These are phyloP conservation scores for Muscicapa adusta DNA, from an alignment of 2,113 vertebrate species.

Conservation along the genomic window DNA sequence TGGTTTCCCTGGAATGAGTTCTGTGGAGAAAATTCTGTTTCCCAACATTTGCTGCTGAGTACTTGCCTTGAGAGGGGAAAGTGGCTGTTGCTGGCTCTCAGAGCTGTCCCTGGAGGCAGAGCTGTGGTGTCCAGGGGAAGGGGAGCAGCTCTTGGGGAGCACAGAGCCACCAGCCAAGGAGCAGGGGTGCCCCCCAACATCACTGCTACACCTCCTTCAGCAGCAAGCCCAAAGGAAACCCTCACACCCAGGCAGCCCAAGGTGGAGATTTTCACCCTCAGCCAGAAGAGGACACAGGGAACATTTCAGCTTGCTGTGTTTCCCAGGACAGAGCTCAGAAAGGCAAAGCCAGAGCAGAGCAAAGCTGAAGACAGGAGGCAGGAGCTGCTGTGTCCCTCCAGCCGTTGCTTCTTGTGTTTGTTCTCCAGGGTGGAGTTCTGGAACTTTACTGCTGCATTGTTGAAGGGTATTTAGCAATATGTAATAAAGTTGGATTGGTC, in stretches of 20 bases:
- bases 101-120: background rate
- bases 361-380: background rate
- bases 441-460: background rate
- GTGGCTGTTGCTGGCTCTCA: background rate
- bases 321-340: background rate
- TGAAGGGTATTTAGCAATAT: background rate
- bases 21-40: background rate
- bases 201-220: background rate
- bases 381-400: background rate
- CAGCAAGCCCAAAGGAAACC: background rate
- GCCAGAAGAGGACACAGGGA: background rate
- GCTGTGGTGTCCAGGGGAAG: background rate
- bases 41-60: background rate
- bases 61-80: background rate
- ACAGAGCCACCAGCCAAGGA: background rate
- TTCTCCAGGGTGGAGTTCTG: background rate
- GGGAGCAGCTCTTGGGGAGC: background rate
- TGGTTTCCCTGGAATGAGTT: background rate
- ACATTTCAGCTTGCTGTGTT: background rate
- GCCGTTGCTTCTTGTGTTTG: background rate
- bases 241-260: background rate
- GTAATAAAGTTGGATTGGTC: background rate
- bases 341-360: background rate
- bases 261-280: background rate
- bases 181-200: rapidly evolving